Evolutionary conservation across 2,888 invertebrate species (phyloP), one percentile per base, ranked within the genome.

Genomic region (Petrolisthes cinctipes): DNA sequence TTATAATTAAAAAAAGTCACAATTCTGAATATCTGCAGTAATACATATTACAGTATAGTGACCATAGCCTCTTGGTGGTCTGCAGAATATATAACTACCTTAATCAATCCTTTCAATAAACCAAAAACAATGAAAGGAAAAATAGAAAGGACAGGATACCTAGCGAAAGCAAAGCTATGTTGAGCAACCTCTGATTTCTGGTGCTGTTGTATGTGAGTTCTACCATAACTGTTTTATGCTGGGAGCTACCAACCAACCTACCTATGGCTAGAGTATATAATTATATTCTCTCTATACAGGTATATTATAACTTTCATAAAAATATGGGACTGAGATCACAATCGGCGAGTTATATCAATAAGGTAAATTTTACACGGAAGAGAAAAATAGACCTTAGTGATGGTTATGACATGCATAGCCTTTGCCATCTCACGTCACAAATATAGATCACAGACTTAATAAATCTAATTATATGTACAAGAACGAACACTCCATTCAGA

Each of bases 241-340:
- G 83, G 37, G 83, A 85, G 66, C 85, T 76, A 80, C 80, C 71
- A 80, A 85, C 71, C 80, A 80, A 85, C 71, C 66, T 85, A 80
- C 80, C 85, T 85, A 85, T 71, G 80, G 37, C 71, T 85, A 85
- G n/a, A 71, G 80, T 85, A 85, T 71, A 85, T 85, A 80, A 85
- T 85, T 80, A 85, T 85, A 85, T 80, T 80, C 85, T 85, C 80
- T 85, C 85, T 85, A 80, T 85, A 85, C 85, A 85, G 80, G 54
- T 76, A 71, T 20, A 71, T 61, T 83, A 75, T 83, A 83, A 75
- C 83, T 83, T 83, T 83, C 75, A 83, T 83, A 83, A 83, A 83
- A 83, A 83, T 83, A 83, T 76, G 76, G 61, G 83, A 83, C 76
- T 83, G 76, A 83, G 83, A 75, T 83, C 76, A 83, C 83, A 83